Evolutionary conservation across 2,888 invertebrate genomes (phyloP).

Genomic region (Athalia cordata): DNA sequence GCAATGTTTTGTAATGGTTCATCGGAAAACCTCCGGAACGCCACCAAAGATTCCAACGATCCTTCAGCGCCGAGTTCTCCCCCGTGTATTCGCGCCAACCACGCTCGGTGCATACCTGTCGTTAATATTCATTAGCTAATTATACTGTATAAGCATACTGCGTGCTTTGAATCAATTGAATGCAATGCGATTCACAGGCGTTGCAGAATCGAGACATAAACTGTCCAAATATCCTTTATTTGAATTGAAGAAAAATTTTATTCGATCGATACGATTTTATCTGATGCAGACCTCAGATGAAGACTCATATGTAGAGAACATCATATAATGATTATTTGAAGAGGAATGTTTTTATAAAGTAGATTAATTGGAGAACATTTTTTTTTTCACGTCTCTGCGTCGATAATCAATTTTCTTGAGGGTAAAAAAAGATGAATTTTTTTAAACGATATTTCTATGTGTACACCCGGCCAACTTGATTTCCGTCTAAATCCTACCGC

Average conservation of each 20-base stretch:
- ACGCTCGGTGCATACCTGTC: constrained; percentile 84
- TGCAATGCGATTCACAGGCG: constrained; percentile 16
- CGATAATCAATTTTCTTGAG: no score
- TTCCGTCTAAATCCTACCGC: no score
- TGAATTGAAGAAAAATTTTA: not conserved
- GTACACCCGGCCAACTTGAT: no score
- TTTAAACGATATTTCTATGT: no score
- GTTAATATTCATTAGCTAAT: constrained; percentile 16
- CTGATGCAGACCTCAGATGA: no score
- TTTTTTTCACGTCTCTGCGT: no score
- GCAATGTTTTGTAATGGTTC: constrained; percentile 80
- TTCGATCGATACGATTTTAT: no score
- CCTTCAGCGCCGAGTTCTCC: constrained; percentile 76
- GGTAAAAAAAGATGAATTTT: no score
- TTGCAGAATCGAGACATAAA: constrained; percentile 18
- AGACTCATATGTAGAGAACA: no score
- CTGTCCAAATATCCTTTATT: not conserved
- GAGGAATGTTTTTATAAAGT: no score
- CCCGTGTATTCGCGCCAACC: constrained; percentile 86
- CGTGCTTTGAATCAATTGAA: constrained; percentile 44
- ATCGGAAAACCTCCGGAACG: constrained; percentile 84
- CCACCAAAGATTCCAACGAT: constrained; percentile 93
- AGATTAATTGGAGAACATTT: no score
- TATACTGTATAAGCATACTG: constrained; percentile 20
- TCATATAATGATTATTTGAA: no score